Percentiles rank a stretch among this genome's conserved stretches.
These are phyloP conservation scores for Coregonus suidteri DNA, from an alignment of 2,797 vertebrate species.

Conservation along the genomic window DNA sequence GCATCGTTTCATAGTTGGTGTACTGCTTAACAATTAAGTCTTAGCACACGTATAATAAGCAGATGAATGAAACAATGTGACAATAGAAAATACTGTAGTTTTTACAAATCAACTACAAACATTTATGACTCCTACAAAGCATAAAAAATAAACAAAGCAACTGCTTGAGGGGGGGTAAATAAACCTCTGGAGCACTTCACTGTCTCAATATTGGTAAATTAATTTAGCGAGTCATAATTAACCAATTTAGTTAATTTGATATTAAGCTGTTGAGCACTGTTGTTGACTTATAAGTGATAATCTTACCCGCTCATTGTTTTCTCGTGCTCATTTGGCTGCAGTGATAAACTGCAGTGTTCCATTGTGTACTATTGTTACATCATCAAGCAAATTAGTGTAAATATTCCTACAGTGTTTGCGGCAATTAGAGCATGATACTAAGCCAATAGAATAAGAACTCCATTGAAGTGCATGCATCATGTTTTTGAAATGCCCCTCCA, in stretches of 20 bases:
- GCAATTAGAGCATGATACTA: conserved; percentile 57
- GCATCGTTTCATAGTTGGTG: background rate
- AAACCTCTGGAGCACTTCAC: conserved; percentile 80
- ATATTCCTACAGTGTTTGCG: conserved; percentile 50
- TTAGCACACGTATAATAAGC: background rate
- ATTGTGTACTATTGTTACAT: conserved; percentile 74
- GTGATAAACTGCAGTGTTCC: conserved; percentile 74
- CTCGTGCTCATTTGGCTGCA: conserved; percentile 74
- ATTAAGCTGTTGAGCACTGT: conserved; percentile 81
- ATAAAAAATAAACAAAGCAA: conserved; percentile 70
- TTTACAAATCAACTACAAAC: conserved; percentile 48
- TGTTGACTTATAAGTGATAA: conserved; percentile 82
- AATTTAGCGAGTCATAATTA: conserved; percentile 83
- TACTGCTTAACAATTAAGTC: background rate
- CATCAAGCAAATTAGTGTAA: conserved; percentile 55
- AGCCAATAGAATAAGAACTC: conserved; percentile 32
- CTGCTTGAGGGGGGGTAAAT: conserved; percentile 70
- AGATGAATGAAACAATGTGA: conserved; percentile 7
- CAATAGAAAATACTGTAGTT: conserved; percentile 27
- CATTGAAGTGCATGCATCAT: background rate
- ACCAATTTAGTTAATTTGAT: conserved; percentile 85
- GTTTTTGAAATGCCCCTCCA: background rate
- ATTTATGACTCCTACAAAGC: conserved; percentile 60
- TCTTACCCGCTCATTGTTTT: conserved; percentile 77
- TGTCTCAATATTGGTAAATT: conserved; percentile 81